Conservation (phyloP, 2,113 vertebrate genomes). For the Saccopteryx leptura region DNA sequence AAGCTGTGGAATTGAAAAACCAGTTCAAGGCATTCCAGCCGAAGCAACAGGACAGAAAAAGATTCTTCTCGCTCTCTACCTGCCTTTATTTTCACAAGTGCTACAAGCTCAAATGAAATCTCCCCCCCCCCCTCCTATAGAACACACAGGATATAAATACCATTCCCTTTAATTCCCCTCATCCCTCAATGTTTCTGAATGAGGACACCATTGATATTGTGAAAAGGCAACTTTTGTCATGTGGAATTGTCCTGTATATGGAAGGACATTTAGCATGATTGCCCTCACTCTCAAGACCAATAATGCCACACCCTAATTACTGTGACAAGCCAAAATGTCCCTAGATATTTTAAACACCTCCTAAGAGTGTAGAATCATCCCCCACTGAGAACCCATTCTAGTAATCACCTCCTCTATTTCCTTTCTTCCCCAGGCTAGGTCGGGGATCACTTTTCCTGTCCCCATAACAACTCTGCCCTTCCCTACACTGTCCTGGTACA, state of each 20-base stretch:
- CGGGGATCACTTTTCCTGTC: not conserved
- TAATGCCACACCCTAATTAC: fast-evolving
- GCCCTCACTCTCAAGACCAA: not conserved
- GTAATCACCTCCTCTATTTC: not conserved
- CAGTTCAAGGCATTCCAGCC: not conserved
- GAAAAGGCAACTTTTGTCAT: not conserved
- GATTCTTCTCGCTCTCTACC: not conserved
- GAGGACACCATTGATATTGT: not conserved
- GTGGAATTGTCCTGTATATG: not conserved
- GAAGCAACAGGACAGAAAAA: not conserved
- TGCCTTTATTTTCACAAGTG: slow-evolving; percentile 46
- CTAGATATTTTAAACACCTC: not conserved
- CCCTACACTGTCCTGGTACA: not conserved
- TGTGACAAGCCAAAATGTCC: not conserved
- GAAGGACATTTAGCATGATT: not conserved
- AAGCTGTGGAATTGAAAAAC: not conserved
- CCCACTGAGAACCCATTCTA: not conserved
- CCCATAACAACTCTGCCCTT: not conserved
- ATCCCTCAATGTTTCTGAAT: not conserved
- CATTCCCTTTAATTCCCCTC: not conserved
- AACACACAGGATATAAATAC: not conserved
- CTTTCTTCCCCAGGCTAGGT: not conserved
- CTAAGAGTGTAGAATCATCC: not conserved
- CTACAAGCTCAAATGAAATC: not conserved
- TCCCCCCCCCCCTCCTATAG: not conserved